A percentile compares a stretch with the other conserved stretches of the same genome.
Evolutionary conservation across 2,888 invertebrate genomes (phyloP).

Genomic region (Phaedon cochleariae): DNA sequence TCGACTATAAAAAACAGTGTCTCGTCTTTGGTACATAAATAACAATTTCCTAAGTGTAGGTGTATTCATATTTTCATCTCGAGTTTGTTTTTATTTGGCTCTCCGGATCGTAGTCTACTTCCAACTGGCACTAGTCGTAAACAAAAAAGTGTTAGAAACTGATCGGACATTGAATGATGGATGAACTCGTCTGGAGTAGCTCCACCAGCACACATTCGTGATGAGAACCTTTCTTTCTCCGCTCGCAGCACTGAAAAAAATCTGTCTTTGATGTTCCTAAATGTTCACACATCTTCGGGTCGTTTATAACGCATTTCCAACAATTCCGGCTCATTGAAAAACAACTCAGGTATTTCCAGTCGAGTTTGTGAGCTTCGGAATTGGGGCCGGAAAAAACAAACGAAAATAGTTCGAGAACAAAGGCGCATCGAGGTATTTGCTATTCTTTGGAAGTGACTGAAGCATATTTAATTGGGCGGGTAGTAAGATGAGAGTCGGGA

Average conservation of each 20-base stretch:
- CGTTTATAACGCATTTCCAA: conserved; percentile 47
- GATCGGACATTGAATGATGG: conserved; percentile 47
- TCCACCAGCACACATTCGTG: conserved; percentile 37
- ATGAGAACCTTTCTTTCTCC: conserved; percentile 40
- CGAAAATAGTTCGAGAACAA: conserved; percentile 40
- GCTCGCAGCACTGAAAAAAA: conserved; percentile 47
- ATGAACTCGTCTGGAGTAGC: conserved; percentile 39
- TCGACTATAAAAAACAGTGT: too few species aligned
- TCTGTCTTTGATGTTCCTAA: conserved; percentile 51
- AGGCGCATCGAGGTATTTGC: conserved; percentile 34
- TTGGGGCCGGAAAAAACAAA: conserved; percentile 36
- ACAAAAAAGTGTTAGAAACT: conserved; percentile 43
- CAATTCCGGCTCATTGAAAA: conserved; percentile 47
- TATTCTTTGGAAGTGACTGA: conserved; percentile 33
- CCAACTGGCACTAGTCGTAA: background rate
- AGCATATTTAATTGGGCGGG: conserved; percentile 35
- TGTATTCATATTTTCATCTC: too few species aligned
- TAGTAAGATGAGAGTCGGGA: conserved; percentile 3
- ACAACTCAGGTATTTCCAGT: conserved; percentile 49
- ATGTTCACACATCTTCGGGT: conserved; percentile 51
- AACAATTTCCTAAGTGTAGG: too few species aligned
- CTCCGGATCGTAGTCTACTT: too few species aligned
- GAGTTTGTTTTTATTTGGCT: too few species aligned
- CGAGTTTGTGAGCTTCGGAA: conserved; percentile 41
- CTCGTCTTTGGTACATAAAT: too few species aligned